Base-by-base conservation (phyloP, 2,888 invertebrate genomes). In the Nomada hirtipes region DNA sequence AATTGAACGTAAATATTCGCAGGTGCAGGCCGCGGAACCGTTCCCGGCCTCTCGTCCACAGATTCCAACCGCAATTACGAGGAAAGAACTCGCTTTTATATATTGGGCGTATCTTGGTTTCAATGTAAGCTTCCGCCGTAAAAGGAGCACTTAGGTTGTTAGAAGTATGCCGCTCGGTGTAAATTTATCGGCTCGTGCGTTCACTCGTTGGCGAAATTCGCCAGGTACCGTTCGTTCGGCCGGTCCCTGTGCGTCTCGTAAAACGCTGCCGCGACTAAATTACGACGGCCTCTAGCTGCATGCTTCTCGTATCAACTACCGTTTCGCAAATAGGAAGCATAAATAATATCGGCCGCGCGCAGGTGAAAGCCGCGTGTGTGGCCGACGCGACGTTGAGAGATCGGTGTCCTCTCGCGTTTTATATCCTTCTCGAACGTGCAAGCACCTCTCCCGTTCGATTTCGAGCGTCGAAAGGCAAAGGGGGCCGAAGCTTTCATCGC, bases 1-100 rank as follows among this genome's bases (percentile, higher is more conserved):
- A 88, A 87, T 87, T 84, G 86, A 86, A 76, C 86, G 86, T 85
- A 85, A 86, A 86, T 78, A 85, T 85, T 73, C 67, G 87, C 87
- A 88, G 87, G 82, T 87, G 87, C 88, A 86, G 59, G 29, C 73
- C 69, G 52, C 20, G 44, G 61, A 61, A 57, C 47, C 59, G 79
- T 36, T 47, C 42, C 3, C 29, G 29, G 50, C 61, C 52, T 57
- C 61, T 29, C 53, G 10, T 20, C 20, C 73, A 1, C 55, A 55
- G 74, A 87, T 86, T 76, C 65, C 73, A 47, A 57, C 29, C 67
- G 77, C 74, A 83, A 87, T 86, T 82, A 80, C 76, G 67, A 67
- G 71, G 72, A 83, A 82, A 69, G 65, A 63, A 53, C 63, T 68
- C 67, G 73, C 63, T 50, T 53, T 42, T 57, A 68, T 52, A 42